Conservation (phyloP, 2,888 invertebrate species). For the Macrophya alboannulata region DNA sequence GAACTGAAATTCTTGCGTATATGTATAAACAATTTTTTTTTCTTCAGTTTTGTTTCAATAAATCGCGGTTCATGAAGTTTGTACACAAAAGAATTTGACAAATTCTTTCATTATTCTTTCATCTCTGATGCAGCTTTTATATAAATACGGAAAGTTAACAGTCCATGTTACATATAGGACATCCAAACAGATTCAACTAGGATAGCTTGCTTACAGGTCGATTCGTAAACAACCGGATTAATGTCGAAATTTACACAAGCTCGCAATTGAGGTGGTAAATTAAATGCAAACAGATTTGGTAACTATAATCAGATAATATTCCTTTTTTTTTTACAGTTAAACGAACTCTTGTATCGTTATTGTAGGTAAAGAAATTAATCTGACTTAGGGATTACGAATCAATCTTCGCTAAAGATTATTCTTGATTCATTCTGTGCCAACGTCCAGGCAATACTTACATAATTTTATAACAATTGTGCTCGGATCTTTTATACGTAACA, state of each 20-base stretch:
- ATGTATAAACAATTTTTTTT: neutral
- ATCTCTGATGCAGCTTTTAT: neutral
- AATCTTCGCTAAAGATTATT: neutral
- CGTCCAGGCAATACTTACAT: conserved; percentile 11
- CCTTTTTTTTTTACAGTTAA: neutral
- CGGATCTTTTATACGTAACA: conserved; percentile 41
- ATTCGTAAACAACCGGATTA: neutral
- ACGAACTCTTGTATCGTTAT: neutral
- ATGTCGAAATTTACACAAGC: neutral
- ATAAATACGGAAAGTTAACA: conserved; percentile 15
- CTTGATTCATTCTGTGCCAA: neutral
- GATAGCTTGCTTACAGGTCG: neutral
- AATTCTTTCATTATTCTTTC: neutral
- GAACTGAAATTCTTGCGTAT: neutral
- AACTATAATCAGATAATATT: neutral
- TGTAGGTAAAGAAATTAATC: neutral
- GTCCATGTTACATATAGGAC: conserved; percentile 12
- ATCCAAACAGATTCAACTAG: conserved; percentile 25
- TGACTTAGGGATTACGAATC: neutral
- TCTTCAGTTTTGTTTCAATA: neutral
- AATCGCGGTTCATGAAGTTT: neutral
- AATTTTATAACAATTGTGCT: conserved; percentile 33
- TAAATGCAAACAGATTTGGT: neutral
- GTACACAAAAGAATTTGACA: neutral
- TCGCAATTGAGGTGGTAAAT: neutral